Evolutionary conservation across 2,113 vertebrate species (phyloP).

Genomic region (Thalassoma bifasciatum): DNA sequence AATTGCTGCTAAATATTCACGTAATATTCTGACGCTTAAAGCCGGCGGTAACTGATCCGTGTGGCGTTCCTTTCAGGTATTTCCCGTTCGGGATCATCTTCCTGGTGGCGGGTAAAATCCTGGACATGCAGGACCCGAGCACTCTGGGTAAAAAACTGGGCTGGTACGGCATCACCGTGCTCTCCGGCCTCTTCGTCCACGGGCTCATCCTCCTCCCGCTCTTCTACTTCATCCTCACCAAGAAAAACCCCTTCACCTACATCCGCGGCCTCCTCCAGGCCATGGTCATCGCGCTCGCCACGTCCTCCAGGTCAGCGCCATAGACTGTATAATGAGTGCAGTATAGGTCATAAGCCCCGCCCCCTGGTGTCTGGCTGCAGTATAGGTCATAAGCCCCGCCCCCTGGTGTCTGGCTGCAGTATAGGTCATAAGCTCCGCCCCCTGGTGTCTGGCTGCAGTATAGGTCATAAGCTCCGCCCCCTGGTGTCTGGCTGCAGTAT

Average conservation of each 20-base stretch:
- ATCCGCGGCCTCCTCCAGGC: constrained; percentile 90
- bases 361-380: too few relatives aligned
- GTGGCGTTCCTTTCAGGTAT: constrained; percentile 80
- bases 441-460: too few relatives aligned
- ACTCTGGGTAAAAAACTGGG: constrained; percentile 87
- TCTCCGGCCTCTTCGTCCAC: constrained; percentile 85
- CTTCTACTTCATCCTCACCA: constrained; percentile 86
- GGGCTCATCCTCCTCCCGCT: constrained; percentile 86
- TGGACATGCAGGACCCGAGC: constrained; percentile 89
- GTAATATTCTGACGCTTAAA: too few relatives aligned
- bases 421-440: too few relatives aligned
- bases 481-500: too few relatives aligned
- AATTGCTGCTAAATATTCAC: too few relatives aligned
- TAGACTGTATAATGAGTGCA: too few relatives aligned
- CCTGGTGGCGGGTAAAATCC: constrained; percentile 90
- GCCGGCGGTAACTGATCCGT: too few relatives aligned
- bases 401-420: too few relatives aligned
- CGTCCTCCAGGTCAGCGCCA: constrained; percentile 88
- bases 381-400: too few relatives aligned
- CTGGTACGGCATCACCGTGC: constrained; percentile 88
- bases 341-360: too few relatives aligned
- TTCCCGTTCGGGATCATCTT: constrained; percentile 93
- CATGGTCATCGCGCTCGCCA: constrained; percentile 90
- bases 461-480: too few relatives aligned
- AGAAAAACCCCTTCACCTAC: constrained; percentile 87